Conservation (phyloP, 2,888 invertebrate genomes). For the Eilema depressum region DNA sequence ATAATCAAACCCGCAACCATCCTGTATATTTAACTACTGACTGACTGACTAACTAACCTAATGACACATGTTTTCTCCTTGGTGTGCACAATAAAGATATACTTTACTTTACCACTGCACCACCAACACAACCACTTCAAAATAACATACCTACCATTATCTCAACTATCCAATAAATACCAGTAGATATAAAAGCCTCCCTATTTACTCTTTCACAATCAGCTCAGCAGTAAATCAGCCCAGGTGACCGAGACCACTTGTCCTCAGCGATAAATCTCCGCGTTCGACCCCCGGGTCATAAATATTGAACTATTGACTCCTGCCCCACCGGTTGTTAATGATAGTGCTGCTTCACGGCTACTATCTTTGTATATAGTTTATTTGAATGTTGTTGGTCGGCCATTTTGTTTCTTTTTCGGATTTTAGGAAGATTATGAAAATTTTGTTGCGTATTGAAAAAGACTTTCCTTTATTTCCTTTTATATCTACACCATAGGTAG, state of each 20-base stretch:
- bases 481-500: too few relatives aligned
- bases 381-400: not conserved
- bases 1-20: too few relatives aligned
- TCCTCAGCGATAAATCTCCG: conserved; percentile 75
- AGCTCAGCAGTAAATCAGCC: conserved; percentile 66
- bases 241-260: conserved; percentile 76
- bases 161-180: conserved; percentile 4
- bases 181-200: conserved; percentile 10
- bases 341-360: conserved; percentile 44
- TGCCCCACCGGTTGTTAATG: conserved; percentile 62
- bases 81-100: too few relatives aligned
- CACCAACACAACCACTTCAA: not conserved
- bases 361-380: conserved; percentile 5
- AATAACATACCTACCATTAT: too few relatives aligned
- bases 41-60: too few relatives aligned
- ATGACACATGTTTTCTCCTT: too few relatives aligned
- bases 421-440: not conserved
- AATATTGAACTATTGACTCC: conserved; percentile 81
- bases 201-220: conserved; percentile 35
- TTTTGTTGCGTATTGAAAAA: too few relatives aligned
- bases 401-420: not conserved
- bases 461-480: too few relatives aligned
- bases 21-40: too few relatives aligned
- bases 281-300: conserved; percentile 64
- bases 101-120: too few relatives aligned